Evolutionary conservation across 2,113 vertebrate genomes (phyloP), one percentile per base, ranked within the genome.

Genomic region (Clupea harengus): DNA sequence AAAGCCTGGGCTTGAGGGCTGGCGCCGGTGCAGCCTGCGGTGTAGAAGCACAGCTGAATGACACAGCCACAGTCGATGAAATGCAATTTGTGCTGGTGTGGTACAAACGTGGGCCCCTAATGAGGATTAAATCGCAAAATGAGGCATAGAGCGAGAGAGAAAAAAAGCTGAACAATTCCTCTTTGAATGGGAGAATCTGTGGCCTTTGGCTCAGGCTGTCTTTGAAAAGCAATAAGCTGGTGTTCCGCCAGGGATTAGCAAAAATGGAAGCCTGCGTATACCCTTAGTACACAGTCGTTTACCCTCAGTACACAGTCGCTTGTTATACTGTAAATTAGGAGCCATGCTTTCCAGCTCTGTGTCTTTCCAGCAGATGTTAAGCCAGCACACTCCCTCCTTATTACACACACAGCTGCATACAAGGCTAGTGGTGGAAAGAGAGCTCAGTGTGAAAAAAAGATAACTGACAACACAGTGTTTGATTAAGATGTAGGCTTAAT

Each of bases 191-290:
- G 22, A 88, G 83, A 72, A 84, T 57, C 82, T 83, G n/a, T 86
- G 49, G 75, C 50, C 85, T 86, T 45, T 4, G 81, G 20, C 49
- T 86, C 32, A 13, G 20, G 47, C 81, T 50, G 8, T 49, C 45
- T 85, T 83, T 83, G 20, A 87, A 90, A 85, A 87, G 82, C 45
- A 45, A 80, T 92, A 91, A 92, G 92, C 91, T 87, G 52, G n/a
- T 89, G 89, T 91, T 92, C 88, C 50, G 17, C 87, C 54, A 81
- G 85, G 90, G 91, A 92, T 93, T 89, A 90, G 83, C 86, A 87
- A 82, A 88, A 89, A 91, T 91, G 78, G 89, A 85, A 84, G 85
- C 81, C 84, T 84, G 88, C 89, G 89, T 90, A 91, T 91, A 72
- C 81, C 84, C 88, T 75, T 32, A 50, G 81, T 86, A 88, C 81